Percentiles rank a stretch among this genome's conserved stretches.
These are phyloP conservation scores for Rhamphomyia laevipes DNA, from an alignment of 2,888 invertebrate species.

Conservation along the genomic window DNA sequence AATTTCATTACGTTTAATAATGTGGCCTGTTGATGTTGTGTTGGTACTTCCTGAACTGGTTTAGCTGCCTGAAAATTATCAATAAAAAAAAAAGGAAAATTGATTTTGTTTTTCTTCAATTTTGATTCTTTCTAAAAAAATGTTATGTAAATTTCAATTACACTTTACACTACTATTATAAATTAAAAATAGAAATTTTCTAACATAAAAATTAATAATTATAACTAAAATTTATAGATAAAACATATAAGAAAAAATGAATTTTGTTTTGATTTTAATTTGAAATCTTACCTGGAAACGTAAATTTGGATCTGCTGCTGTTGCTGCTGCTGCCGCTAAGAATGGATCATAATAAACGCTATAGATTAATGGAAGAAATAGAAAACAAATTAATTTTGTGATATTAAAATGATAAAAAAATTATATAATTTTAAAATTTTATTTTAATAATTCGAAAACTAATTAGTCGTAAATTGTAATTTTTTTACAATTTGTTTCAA, in stretches of 20 bases:
- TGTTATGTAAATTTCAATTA: neutral
- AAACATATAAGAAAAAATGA: neutral
- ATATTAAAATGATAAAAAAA: no score
- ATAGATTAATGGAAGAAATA: constrained; percentile 15
- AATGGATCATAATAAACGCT: constrained; percentile 95
- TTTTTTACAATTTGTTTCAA: no score
- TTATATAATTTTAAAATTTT: no score
- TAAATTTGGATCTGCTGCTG: constrained; percentile 69
- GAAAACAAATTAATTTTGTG: constrained; percentile 8
- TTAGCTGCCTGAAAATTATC: constrained; percentile 48
- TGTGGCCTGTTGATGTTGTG: constrained; percentile 30
- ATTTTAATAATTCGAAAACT: no score
- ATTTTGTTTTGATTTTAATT: no score
- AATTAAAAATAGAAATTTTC: neutral
- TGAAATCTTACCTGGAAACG: constrained; percentile 68
- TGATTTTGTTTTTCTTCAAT: constrained; percentile 6
- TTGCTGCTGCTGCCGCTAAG: constrained; percentile 76
- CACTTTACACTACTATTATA: constrained; percentile 13
- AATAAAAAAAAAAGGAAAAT: constrained; percentile 10
- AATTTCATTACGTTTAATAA: constrained; percentile 38
- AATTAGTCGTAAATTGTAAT: no score
- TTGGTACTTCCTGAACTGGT: constrained; percentile 56
- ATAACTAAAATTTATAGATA: neutral
- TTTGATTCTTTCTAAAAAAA: constrained; percentile 2
- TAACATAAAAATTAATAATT: neutral